phyloP scores from a whole-genome alignment of 2,888 invertebrate genomes.

The Hydriomena furcata region DNA sequence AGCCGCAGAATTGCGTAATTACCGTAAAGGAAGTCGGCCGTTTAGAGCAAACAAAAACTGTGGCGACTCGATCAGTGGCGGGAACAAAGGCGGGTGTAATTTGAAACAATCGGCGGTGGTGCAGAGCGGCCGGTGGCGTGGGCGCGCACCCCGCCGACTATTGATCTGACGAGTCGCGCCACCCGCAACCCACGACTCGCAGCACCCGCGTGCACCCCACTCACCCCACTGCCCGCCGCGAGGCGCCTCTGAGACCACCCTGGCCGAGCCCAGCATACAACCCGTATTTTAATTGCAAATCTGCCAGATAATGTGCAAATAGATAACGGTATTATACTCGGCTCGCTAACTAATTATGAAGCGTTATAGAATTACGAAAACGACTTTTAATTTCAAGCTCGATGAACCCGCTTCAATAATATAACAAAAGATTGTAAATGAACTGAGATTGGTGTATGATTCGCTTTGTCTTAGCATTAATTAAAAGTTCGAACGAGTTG shows the following conservation, averaged over 20 bases:
- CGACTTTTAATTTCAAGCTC: slow-evolving; percentile 40
- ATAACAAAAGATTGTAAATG: slow-evolving; percentile 24
- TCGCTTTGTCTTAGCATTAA: slow-evolving; percentile 29
- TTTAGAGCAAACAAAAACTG: slow-evolving; percentile 79
- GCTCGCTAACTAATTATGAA: slow-evolving; percentile 77
- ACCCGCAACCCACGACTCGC: slow-evolving; percentile 44
- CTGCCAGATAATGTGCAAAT: slow-evolving; percentile 83
- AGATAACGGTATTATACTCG: slow-evolving; percentile 80
- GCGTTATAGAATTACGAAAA: slow-evolving; percentile 62
- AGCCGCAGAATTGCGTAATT: slow-evolving; percentile 78
- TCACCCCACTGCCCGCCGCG: slow-evolving; percentile 42
- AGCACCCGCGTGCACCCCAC: slow-evolving; percentile 40
- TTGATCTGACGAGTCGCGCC: slow-evolving; percentile 76
- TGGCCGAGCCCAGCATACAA: slow-evolving; percentile 52
- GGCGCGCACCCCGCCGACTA: slow-evolving; percentile 79
- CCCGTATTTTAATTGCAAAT: slow-evolving; percentile 83
- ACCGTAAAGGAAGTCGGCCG: slow-evolving; percentile 79
- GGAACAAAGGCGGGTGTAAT: slow-evolving; percentile 81
- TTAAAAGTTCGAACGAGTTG: slow-evolving; percentile 33
- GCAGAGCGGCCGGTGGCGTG: slow-evolving; percentile 67
- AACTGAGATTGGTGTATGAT: slow-evolving; percentile 26
- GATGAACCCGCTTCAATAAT: slow-evolving; percentile 25
- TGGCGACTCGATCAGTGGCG: slow-evolving; percentile 77
- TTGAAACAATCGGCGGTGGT: slow-evolving; percentile 81
- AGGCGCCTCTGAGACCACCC: slow-evolving; percentile 48